Percentiles rank a stretch among this genome's conserved stretches.
These are phyloP conservation scores for Caenorhabditis uteleia DNA, from an alignment of 2,888 invertebrate species.

Conservation along the genomic window DNA sequence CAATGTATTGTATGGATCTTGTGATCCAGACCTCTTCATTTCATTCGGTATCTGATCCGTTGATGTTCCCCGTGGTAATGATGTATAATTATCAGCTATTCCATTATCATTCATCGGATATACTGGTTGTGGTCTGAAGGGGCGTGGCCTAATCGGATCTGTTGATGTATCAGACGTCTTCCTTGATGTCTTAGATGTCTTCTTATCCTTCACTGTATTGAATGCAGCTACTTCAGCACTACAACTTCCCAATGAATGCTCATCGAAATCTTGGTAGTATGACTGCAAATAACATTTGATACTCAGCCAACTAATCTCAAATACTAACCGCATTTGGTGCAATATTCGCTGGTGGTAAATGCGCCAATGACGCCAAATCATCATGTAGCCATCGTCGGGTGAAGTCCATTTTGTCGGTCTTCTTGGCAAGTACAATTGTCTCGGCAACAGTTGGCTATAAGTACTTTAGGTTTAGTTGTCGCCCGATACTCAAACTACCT, in stretches of 20 bases:
- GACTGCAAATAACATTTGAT: conserved; percentile 33
- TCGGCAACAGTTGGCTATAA: conserved; percentile 55
- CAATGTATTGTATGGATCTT: conserved; percentile 60
- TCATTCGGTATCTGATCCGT: conserved; percentile 32
- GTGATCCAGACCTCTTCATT: conserved; percentile 32
- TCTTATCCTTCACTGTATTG: conserved; percentile 47
- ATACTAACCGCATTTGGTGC: conserved; percentile 41
- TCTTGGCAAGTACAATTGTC: conserved; percentile 63
- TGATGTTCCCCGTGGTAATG: conserved; percentile 30
- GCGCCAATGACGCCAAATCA: conserved; percentile 53
- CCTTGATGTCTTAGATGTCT: conserved; percentile 25
- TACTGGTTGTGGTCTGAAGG: conserved; percentile 59
- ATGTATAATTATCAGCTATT: conserved; percentile 9
- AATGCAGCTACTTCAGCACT: conserved; percentile 69
- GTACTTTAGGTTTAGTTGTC: not conserved
- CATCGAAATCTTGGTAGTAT: conserved; percentile 55
- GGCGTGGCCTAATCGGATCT: conserved; percentile 48
- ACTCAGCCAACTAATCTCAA: no score
- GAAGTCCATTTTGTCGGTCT: conserved; percentile 67
- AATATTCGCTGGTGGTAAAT: conserved; percentile 44
- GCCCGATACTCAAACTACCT: conserved; percentile 4
- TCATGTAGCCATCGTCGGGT: conserved; percentile 65
- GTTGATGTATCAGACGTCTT: conserved; percentile 29
- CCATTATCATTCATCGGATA: conserved; percentile 46
- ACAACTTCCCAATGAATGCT: conserved; percentile 63